Conservation (phyloP, 2,113 vertebrate genomes). For the Hemichromis elongatus region DNA sequence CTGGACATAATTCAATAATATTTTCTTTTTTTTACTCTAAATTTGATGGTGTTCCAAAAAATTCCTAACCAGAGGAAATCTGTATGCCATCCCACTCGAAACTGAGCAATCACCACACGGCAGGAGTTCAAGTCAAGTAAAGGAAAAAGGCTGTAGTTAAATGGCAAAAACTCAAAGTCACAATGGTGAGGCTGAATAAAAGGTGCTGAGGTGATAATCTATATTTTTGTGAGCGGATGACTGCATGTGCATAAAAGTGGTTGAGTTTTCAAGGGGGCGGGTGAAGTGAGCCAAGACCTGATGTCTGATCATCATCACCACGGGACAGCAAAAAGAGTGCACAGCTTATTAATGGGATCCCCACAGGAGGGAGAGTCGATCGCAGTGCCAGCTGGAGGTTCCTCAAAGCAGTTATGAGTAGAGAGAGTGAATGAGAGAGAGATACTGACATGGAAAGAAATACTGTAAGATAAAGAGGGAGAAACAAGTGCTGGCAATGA, state of each 20-base stretch:
- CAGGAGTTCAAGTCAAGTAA: neutral
- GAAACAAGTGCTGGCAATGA: neutral
- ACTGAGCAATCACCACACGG: neutral
- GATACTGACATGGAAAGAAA: neutral
- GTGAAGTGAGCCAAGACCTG: slow-evolving; percentile 1
- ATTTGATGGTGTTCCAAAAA: neutral
- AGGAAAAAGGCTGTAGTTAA: neutral
- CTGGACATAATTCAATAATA: neutral
- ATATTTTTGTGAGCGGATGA: neutral
- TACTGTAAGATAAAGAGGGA: neutral
- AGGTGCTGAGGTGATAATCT: neutral
- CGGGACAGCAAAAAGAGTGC: neutral
- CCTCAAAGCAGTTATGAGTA: neutral
- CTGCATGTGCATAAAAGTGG: neutral
- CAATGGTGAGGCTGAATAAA: neutral
- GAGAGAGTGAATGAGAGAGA: neutral
- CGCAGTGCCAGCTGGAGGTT: slow-evolving; percentile 39
- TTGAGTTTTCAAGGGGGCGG: neutral
- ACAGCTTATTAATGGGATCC: slow-evolving; percentile 21
- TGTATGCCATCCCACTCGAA: neutral
- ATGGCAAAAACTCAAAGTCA: neutral
- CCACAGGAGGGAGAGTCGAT: slow-evolving; percentile 25
- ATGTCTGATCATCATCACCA: slow-evolving; percentile 39
- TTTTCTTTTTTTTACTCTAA: neutral
- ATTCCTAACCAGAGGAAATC: neutral